Conservation (phyloP, 2,113 vertebrate genomes). For the Phylloscopus trochilus region DNA sequence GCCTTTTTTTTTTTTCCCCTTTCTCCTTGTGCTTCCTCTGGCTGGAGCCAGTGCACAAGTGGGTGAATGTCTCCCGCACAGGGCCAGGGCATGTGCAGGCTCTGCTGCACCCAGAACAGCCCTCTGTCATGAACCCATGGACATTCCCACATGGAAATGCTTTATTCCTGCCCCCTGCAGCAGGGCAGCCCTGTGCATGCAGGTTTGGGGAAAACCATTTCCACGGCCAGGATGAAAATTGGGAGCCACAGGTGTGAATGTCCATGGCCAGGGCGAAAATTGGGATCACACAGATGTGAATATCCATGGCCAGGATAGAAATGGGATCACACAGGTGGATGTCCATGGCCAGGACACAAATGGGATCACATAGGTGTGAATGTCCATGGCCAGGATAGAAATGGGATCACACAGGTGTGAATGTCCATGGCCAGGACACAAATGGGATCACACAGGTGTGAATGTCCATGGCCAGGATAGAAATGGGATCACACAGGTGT, state of each 20-base stretch:
- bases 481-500: too few relatives aligned
- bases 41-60: background rate
- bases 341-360: background rate
- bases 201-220: background rate
- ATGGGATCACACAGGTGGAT: background rate
- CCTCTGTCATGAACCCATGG: background rate
- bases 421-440: background rate
- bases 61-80: background rate
- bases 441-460: too few relatives aligned
- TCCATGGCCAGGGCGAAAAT: background rate
- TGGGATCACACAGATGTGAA: fast-evolving
- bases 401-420: background rate
- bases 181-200: too few relatives aligned
- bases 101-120: background rate
- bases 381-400: background rate
- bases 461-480: too few relatives aligned
- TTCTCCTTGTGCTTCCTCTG: background rate
- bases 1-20: background rate
- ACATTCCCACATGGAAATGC: background rate
- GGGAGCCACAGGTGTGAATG: background rate
- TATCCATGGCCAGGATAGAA: background rate
- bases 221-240: fast-evolving
- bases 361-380: too few relatives aligned
- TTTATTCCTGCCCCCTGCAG: background rate
- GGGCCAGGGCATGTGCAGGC: background rate